Evolutionary conservation across 2,797 vertebrate species (phyloP), one percentile per base, ranked within the genome.

Genomic region (Capromys pilorides): DNA sequence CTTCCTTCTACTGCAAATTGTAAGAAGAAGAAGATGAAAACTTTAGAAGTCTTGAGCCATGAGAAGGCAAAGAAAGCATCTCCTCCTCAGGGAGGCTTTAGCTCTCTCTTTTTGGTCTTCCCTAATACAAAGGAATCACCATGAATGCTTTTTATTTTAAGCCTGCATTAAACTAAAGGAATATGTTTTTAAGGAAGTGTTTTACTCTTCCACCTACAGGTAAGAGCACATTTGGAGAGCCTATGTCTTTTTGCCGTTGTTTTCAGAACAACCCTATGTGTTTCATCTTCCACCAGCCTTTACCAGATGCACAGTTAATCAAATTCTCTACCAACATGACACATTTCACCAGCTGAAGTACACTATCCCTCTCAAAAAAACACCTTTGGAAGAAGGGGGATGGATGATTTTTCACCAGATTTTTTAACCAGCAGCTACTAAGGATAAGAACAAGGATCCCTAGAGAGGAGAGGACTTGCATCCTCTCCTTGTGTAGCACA

Each of bases 271-370:
- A 94, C 41, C 3, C 36, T 61, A 31, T 62, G 57, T n/a, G 54
- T 59, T 73, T 90, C 39, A n/a, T 91, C 62, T 86, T 61, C 93
- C 84, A 90, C 83, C 64, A 95, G 28, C 36, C 51, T 86, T 69
- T 1, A 13, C 59, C 62, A 51, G 86, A 36, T 16, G 49, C 33
- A 62, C 18, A 89, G 86, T 93, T 94, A 93, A 81, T 61, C 21
- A 84, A 75, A 81, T 69, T 61, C 26, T 49, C 51, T 41, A 13
- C 59, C n/a, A 77, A 94, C 91, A 62, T 1, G 39, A 36, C 75
- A 88, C 54, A 75, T 49, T 87, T 92, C 41, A 10, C 10, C 19
- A 31, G 39, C 77, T 80, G 39, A 71, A 91, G 78, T 31, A 80
- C 31, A 31, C 2, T 57, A 61, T 26, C 24, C 84, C 90, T 26